phyloP scores from a whole-genome alignment of 2,797 vertebrate genomes.

The Pterois miles region DNA sequence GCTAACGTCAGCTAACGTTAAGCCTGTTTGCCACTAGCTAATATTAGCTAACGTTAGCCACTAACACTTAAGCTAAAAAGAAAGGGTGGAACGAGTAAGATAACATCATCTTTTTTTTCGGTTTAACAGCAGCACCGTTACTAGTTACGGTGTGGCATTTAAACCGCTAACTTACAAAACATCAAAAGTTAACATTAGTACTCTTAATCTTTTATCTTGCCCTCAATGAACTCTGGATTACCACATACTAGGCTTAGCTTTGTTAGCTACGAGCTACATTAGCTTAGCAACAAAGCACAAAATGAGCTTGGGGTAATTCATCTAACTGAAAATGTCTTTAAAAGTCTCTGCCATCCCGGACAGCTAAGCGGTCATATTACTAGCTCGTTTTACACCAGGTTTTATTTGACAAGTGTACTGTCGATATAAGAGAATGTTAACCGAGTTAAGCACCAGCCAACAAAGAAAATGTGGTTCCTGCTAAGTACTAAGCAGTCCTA shows the following conservation, averaged over 20 bases:
- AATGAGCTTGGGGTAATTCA: conserved; percentile 23
- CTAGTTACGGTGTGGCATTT: rapidly evolving
- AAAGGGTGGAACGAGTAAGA: conserved; percentile 15
- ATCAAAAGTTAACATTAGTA: neutral
- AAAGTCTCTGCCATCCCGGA: neutral
- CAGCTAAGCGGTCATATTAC: rapidly evolving
- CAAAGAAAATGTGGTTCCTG: conserved; percentile 65
- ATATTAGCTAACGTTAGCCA: neutral
- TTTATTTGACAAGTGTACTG: neutral
- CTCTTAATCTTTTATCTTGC: conserved; percentile 8
- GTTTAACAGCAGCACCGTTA: neutral
- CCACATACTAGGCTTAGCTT: conserved; percentile 48
- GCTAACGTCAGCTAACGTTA: conserved; percentile 25
- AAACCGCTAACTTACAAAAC: no score
- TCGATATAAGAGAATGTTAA: neutral
- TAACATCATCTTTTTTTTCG: neutral
- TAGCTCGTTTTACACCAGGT: neutral
- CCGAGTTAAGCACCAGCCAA: conserved; percentile 44
- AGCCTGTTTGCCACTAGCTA: conserved; percentile 17
- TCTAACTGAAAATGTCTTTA: neutral
- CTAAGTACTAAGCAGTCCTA: conserved; percentile 22
- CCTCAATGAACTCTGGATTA: conserved; percentile 49
- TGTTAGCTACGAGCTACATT: conserved; percentile 56
- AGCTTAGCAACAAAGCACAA: conserved; percentile 29
- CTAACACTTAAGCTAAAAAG: conserved; percentile 17